phyloP scores from a whole-genome alignment of 2,888 invertebrate species.

The Homarus gammarus region DNA sequence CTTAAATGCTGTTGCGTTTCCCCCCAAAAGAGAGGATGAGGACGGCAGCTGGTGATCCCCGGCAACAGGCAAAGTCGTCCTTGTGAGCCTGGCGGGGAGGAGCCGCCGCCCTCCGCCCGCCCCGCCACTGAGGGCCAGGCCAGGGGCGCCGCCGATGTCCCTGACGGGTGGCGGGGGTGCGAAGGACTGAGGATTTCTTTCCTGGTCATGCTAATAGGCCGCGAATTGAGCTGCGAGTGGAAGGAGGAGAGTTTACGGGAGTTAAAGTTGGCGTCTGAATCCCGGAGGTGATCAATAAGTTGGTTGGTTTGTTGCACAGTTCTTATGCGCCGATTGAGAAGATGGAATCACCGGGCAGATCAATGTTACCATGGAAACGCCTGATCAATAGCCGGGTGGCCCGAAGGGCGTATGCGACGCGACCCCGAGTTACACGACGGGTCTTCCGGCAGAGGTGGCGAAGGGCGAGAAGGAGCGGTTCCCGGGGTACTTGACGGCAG shows the following conservation, averaged over 20 bases:
- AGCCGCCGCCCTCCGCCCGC: background rate
- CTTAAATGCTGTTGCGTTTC: background rate
- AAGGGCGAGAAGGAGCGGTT: constrained; percentile 10
- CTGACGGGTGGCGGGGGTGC: background rate
- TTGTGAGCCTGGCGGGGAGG: background rate
- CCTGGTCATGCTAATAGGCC: constrained; percentile 34
- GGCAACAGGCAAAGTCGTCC: constrained; percentile 23
- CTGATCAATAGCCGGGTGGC: constrained; percentile 61
- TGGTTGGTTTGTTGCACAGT: constrained; percentile 69
- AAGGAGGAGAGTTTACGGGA: constrained; percentile 44
- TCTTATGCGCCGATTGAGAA: constrained; percentile 71
- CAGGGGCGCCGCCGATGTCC: background rate
- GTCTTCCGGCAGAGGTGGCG: background rate
- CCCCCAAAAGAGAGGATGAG: constrained; percentile 24
- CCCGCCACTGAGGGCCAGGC: background rate
- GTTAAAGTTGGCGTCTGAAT: constrained; percentile 61
- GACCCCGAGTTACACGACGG: background rate
- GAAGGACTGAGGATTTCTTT: background rate
- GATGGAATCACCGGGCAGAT: constrained; percentile 64
- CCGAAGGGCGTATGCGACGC: constrained; percentile 35
- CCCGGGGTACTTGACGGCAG: constrained; percentile 26
- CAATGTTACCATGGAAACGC: constrained; percentile 71
- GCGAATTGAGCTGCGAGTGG: constrained; percentile 33
- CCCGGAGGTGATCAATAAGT: constrained; percentile 65
- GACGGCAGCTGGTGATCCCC: background rate